Percentiles rank a stretch among this genome's conserved stretches.
Evolutionary conservation across 2,113 vertebrate species (phyloP).

Genomic region (Connochaetes taurinus): DNA sequence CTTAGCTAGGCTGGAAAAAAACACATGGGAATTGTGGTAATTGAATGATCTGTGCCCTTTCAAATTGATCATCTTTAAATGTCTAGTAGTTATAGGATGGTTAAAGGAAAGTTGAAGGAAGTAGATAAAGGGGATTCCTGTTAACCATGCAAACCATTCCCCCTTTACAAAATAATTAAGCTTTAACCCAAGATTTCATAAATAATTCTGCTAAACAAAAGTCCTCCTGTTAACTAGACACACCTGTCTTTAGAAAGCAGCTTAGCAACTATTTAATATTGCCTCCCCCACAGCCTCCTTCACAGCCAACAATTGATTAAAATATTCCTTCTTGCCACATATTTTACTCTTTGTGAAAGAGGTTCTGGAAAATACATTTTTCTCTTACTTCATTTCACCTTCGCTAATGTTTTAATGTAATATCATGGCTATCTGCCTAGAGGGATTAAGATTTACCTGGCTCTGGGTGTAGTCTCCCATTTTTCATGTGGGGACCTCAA

Average conservation of each 20-base stretch:
- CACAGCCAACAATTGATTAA: neutral
- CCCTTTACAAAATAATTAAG: neutral
- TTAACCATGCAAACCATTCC: neutral
- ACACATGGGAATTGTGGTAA: neutral
- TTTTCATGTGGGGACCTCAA: neutral
- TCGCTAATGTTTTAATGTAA: neutral
- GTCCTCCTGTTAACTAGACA: conserved; percentile 23
- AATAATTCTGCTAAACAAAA: neutral
- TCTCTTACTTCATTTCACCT: neutral
- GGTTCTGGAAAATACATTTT: neutral
- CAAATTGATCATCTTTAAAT: neutral
- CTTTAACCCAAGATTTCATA: conserved; percentile 37
- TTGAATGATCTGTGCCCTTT: neutral
- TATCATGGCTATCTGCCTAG: neutral
- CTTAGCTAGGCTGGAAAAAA: neutral
- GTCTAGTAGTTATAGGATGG: neutral
- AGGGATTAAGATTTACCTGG: neutral
- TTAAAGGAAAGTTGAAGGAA: neutral
- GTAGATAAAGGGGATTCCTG: neutral
- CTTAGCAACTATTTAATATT: conserved; percentile 10
- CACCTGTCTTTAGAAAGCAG: neutral
- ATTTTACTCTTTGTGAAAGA: neutral
- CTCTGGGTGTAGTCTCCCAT: neutral
- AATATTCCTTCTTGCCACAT: neutral
- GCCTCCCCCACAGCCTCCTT: neutral